Conservation (phyloP, 2,113 vertebrate genomes). For the Strix uralensis region DNA sequence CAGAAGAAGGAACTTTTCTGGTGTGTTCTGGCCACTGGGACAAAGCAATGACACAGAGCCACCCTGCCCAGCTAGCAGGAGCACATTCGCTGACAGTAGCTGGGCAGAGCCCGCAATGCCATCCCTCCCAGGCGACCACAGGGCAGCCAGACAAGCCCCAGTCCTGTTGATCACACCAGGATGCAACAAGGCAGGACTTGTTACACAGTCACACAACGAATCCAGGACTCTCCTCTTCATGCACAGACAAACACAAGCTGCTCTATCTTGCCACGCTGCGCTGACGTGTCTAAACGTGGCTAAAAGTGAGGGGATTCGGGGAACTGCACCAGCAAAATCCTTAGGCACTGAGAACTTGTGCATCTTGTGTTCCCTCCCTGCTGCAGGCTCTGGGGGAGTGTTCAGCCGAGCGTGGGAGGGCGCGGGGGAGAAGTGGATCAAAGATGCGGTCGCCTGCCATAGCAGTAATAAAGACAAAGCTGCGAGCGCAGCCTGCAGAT, state of each 20-base stretch:
- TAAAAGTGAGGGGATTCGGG: background rate
- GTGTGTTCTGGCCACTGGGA: background rate
- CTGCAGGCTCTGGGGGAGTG: background rate
- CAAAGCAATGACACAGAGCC: background rate
- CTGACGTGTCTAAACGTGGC: background rate
- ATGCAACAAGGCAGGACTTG: background rate
- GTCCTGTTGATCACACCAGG: background rate
- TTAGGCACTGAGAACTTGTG: fast-evolving
- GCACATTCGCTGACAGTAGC: background rate
- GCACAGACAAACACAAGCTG: background rate
- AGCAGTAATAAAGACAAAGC: background rate
- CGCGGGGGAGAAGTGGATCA: fast-evolving
- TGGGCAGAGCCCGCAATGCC: background rate
- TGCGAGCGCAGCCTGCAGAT: background rate
- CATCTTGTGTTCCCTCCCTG: background rate
- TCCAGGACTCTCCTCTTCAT: background rate
- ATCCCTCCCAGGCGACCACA: background rate
- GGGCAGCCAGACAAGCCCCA: background rate
- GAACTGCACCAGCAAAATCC: background rate
- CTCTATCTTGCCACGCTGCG: background rate
- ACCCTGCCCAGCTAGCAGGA: background rate
- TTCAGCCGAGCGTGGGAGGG: background rate
- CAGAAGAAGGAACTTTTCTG: background rate
- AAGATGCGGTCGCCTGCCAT: fast-evolving
- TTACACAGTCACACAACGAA: background rate